Conservation (phyloP, 1,140 invertebrate species). For the Brevipalpus yothersi region DNA sequence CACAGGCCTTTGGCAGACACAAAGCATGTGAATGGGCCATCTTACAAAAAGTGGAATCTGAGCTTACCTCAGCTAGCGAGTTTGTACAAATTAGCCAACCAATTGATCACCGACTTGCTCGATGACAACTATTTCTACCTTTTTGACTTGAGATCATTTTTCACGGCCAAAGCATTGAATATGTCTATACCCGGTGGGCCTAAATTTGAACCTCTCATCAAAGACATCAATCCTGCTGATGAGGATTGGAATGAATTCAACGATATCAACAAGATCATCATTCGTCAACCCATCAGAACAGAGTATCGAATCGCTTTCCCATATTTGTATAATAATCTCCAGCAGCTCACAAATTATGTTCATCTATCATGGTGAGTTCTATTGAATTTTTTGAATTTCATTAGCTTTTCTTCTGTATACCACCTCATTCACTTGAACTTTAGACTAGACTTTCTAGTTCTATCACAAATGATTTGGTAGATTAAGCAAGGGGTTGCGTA, state of each 20-base stretch:
- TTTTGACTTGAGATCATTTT: slow-evolving; percentile 97
- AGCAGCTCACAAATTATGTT: slow-evolving; percentile 49
- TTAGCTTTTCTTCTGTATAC: background rate
- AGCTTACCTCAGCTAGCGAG: background rate
- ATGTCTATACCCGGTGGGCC: slow-evolving; percentile 99
- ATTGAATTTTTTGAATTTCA: background rate
- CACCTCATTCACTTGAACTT: background rate
- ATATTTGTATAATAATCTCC: slow-evolving; percentile 95
- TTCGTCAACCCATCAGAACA: slow-evolving; percentile 88
- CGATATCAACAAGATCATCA: slow-evolving; percentile 99
- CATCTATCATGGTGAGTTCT: slow-evolving; percentile 68
- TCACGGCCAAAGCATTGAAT: slow-evolving; percentile 96
- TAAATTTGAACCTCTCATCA: slow-evolving; percentile 96
- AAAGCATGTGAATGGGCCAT: slow-evolving; percentile 83
- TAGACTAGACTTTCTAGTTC: background rate
- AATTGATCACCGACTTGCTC: slow-evolving; percentile 89
- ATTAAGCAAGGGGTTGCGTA: background rate
- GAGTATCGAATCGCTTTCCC: slow-evolving; percentile 99
- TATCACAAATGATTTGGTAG: background rate
- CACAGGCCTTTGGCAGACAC: slow-evolving; percentile 83
- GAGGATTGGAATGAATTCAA: slow-evolving; percentile 99
- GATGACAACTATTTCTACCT: slow-evolving; percentile 98
- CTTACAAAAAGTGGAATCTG: slow-evolving; percentile 69
- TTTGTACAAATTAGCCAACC: slow-evolving; percentile 71
- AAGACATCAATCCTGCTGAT: slow-evolving; percentile 86